These are phyloP conservation scores for Sminthopsis crassicaudata DNA, from an alignment of 2,113 vertebrate species.

Conservation along the genomic window DNA sequence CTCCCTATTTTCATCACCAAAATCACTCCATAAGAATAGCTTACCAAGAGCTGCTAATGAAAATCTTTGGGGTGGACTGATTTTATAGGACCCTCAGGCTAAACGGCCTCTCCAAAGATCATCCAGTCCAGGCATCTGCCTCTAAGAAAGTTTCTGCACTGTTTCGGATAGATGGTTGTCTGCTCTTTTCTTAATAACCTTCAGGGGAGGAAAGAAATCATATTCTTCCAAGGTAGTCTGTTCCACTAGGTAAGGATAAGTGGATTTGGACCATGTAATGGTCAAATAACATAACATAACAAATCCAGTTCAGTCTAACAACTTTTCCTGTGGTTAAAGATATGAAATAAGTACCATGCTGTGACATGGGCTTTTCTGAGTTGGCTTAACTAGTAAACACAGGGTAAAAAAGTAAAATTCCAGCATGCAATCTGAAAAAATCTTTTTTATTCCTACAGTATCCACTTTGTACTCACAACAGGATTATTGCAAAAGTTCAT, in stretches of 20 bases:
- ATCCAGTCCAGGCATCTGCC: not conserved
- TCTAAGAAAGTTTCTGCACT: not conserved
- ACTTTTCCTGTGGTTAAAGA: not conserved
- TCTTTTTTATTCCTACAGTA: accelerated
- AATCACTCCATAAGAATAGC: not conserved
- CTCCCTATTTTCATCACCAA: not conserved
- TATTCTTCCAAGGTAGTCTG: not conserved
- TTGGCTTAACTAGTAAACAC: not conserved
- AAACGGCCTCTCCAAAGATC: not conserved
- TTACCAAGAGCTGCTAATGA: not conserved
- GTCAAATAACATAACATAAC: not conserved
- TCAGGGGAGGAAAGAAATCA: not conserved
- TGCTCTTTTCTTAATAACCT: not conserved
- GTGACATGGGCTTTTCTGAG: not conserved
- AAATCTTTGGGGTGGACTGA: not conserved
- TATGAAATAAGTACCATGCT: not conserved
- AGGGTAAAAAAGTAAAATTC: not conserved
- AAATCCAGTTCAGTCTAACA: not conserved
- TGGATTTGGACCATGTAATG: accelerated
- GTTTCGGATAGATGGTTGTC: not conserved
- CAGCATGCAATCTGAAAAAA: not conserved
- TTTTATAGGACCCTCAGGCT: not conserved
- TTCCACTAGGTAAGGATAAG: not conserved
- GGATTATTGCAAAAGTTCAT: not conserved
- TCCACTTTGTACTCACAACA: not conserved